Conservation (phyloP, 2,113 vertebrate species). For the Ailurus styani region DNA sequence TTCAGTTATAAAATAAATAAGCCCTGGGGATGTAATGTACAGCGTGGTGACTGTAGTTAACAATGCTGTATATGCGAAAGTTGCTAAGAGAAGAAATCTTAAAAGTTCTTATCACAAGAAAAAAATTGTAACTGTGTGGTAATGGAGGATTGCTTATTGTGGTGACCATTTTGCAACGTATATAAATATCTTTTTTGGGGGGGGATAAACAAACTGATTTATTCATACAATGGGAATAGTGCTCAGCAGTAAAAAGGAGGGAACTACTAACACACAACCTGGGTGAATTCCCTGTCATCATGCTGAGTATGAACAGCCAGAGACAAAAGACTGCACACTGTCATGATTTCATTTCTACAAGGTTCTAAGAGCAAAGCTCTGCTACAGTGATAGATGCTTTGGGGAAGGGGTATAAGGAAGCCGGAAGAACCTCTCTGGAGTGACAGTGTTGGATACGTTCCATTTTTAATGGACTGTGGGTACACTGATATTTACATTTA, state of each 20-base stretch:
- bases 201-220: not conserved
- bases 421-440: not conserved
- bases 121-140: not conserved
- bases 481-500: not conserved
- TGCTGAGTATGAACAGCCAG: not conserved
- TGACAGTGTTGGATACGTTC: not conserved
- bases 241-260: too few species aligned
- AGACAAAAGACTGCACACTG: too few species aligned
- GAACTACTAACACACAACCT: not conserved
- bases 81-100: not conserved
- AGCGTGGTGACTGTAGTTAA: not conserved
- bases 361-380: not conserved
- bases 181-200: too few species aligned
- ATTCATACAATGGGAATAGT: not conserved
- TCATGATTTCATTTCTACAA: not conserved
- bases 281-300: not conserved
- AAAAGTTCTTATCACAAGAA: not conserved
- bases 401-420: not conserved
- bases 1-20: not conserved
- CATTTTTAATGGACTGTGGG: not conserved
- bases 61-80: not conserved
- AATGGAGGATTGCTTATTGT: not conserved
- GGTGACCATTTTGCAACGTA: not conserved
- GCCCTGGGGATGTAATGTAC: not conserved
- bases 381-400: not conserved